Evolutionary conservation across 92 coral and sea anemone genomes (phyloP).

Genomic region (Anthopleura xanthogrammica): DNA sequence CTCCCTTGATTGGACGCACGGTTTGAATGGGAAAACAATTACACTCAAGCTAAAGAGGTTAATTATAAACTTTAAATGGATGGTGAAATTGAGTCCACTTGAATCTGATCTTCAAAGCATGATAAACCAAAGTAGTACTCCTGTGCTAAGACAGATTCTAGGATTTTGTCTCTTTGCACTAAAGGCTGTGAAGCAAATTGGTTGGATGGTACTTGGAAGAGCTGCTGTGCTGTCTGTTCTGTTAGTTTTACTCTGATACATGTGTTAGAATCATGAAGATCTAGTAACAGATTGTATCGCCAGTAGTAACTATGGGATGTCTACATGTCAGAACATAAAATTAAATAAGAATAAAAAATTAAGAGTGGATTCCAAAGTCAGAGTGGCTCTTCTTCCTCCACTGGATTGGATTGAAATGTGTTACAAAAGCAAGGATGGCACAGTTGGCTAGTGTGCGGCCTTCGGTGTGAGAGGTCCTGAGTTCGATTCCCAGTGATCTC

Average conservation of each 20-base stretch:
- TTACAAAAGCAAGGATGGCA: too few relatives aligned
- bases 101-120: constrained; percentile 44
- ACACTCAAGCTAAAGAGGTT: too few relatives aligned
- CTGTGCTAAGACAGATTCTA: constrained; percentile 79
- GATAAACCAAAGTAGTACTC: constrained; percentile 80
- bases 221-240: constrained; percentile 67
- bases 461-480: too few relatives aligned
- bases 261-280: constrained; percentile 62
- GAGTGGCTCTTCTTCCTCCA: too few relatives aligned
- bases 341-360: neutral
- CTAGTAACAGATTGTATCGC: constrained; percentile 61
- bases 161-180: constrained; percentile 45
- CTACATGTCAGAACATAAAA: neutral
- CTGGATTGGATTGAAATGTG: too few relatives aligned
- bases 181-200: constrained; percentile 68
- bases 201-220: constrained; percentile 63
- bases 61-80: neutral
- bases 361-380: too few relatives aligned
- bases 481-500: too few relatives aligned
- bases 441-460: too few relatives aligned
- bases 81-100: constrained; percentile 66
- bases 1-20: neutral
- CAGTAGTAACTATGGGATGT: constrained; percentile 39
- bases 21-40: too few relatives aligned
- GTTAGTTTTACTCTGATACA: constrained; percentile 55